Evolutionary conservation across 2,888 invertebrate genomes (phyloP).

Genomic region (Lissocephala sabroskyi): DNA sequence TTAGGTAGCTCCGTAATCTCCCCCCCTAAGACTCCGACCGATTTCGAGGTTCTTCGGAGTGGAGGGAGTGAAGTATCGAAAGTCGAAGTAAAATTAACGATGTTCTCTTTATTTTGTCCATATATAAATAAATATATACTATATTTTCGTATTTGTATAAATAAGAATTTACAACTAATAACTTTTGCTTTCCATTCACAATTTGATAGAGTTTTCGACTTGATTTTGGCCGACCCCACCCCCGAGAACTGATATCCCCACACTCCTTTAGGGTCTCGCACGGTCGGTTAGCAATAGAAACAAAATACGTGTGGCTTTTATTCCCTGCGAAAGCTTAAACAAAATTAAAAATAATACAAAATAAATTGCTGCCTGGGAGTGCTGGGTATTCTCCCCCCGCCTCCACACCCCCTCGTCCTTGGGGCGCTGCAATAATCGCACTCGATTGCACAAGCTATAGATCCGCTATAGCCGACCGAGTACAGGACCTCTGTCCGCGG

Average conservation of each 20-base stretch:
- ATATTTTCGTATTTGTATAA: no score
- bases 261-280: neutral
- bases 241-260: no score
- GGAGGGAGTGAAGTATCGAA: no score
- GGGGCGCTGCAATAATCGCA: no score
- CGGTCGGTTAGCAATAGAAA: neutral
- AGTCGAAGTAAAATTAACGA: constrained; percentile 40
- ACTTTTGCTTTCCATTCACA: constrained; percentile 28
- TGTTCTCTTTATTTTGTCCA: constrained; percentile 55
- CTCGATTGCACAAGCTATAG: no score
- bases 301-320: neutral
- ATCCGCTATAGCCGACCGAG: no score
- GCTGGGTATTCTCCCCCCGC: constrained; percentile 2
- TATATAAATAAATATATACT: constrained; percentile 57
- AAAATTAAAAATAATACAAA: constrained; percentile 19
- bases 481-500: no score
- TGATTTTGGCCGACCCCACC: neutral
- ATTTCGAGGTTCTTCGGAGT: no score
- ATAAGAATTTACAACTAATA: constrained; percentile 51
- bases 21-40: no score
- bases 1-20: no score
- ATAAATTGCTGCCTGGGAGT: constrained; percentile 11
- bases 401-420: no score
- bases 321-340: neutral
- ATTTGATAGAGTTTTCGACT: constrained; percentile 4